These are phyloP conservation scores for Mya arenaria DNA, from an alignment of 1,140 invertebrate genomes.

Conservation along the genomic window DNA sequence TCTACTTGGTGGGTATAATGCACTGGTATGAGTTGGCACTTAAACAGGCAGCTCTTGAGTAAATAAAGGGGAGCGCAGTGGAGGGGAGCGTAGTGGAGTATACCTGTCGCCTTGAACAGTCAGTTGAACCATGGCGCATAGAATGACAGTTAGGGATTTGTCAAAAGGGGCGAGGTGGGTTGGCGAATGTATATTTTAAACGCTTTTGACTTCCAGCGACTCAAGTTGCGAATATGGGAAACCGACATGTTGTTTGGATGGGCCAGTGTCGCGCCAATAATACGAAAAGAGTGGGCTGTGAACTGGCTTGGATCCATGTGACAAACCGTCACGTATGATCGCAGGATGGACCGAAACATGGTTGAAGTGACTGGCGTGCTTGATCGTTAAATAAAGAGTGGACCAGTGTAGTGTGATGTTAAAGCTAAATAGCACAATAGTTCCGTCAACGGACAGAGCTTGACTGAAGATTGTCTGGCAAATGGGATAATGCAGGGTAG, in stretches of 20 bases:
- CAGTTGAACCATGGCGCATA: too few species aligned
- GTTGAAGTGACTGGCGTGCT: neutral
- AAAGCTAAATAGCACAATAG: neutral
- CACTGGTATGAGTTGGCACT: too few species aligned
- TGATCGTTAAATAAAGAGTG: neutral
- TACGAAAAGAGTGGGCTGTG: neutral
- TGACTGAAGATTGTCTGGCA: neutral
- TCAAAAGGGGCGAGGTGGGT: conserved; percentile 12
- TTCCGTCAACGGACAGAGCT: neutral
- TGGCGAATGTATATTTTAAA: neutral
- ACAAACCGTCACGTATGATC: neutral
- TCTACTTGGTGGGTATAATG: too few species aligned
- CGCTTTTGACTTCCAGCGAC: conserved; percentile 6
- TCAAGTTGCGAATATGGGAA: neutral
- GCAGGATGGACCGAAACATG: neutral
- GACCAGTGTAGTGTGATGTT: neutral
- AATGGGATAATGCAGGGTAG: neutral
- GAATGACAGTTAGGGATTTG: neutral
- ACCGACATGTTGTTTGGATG: neutral
- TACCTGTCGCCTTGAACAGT: too few species aligned
- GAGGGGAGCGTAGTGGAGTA: too few species aligned
- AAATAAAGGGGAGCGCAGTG: too few species aligned
- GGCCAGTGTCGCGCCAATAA: neutral
- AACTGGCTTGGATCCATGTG: neutral
- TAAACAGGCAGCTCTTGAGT: too few species aligned